Base-by-base conservation (phyloP, 2,797 vertebrate species). In the Thaleichthys pacificus region DNA sequence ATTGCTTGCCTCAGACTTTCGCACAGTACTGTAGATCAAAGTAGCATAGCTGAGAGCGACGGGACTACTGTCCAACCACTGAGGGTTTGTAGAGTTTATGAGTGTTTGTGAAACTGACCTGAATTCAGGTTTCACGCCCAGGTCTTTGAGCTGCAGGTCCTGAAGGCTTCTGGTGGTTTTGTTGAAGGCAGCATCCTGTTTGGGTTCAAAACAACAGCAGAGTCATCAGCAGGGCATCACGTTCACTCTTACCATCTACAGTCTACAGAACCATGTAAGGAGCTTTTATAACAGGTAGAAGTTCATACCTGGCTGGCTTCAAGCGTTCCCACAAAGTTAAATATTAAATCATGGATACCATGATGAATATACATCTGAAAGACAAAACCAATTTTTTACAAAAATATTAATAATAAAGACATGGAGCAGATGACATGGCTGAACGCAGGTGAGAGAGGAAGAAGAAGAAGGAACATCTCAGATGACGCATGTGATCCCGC, bases 171-270 rank as follows among this genome's bases (percentile, higher is more conserved):
- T 92, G 0, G 95, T 96, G 74, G 93, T 96, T 92, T 99, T 99
- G 90, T 99, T 99, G 88, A 99, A 99, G 67, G 95, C 92, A 2
- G 96, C 94, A 71, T 99, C 98, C 98, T 99, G 88, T 84, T 73
- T 47, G 42, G 68, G 75, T 8, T 72, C 63, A 17, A 19, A 49
- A 12, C 19, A 67, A 12, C 28, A 65, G 17, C n/a, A 28, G 0
- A 61, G 15, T 17, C 17, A 7, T 51, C 42, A 51, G 49, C 57
- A 17, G 19, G 4, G 58, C 0, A n/a, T 17, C 17, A 56, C 19
- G 4, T 3, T 35, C 32, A 35, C 47, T 56, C 6, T 56, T 6
- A n/a, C 15, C 4, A 6, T 56, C 15, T 5, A 17, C 51, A 56
- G 17, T 56, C 51, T 63, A 49, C 21, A 11, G 61, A 24, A 14